phyloP scores from a whole-genome alignment of 2,888 invertebrate genomes.

The Hofmannophila pseudospretella region DNA sequence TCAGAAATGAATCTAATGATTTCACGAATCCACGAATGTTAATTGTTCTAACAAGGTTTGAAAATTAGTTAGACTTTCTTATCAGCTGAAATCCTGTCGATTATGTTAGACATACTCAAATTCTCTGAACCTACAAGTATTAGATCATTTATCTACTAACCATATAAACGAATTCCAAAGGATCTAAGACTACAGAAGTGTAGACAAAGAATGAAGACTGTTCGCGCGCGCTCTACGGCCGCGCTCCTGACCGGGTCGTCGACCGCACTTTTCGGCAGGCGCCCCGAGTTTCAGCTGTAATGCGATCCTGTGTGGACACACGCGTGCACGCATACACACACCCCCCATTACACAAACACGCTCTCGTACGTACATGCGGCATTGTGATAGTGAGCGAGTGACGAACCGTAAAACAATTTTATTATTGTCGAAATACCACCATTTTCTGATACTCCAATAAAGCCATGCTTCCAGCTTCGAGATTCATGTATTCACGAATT shows the following conservation, averaged over 20 bases:
- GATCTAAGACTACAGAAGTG: too few species aligned
- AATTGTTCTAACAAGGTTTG: too few species aligned
- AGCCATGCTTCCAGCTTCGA: not conserved
- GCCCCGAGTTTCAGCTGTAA: conserved; percentile 75
- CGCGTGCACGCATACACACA: conserved; percentile 19
- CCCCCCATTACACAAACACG: conserved; percentile 13
- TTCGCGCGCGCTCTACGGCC: conserved; percentile 46
- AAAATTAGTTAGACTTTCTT: too few species aligned
- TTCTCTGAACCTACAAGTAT: too few species aligned
- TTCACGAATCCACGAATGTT: too few species aligned
- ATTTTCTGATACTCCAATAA: conserved; percentile 23
- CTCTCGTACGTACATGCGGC: too few species aligned
- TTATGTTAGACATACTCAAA: too few species aligned
- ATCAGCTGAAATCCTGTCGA: too few species aligned
- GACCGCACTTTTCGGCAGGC: conserved; percentile 76
- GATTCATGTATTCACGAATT: not conserved
- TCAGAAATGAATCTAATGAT: too few species aligned
- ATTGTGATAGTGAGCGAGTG: conserved; percentile 16
- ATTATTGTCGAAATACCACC: conserved; percentile 37
- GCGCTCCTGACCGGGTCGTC: conserved; percentile 67
- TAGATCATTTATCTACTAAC: too few species aligned
- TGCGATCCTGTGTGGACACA: conserved; percentile 53
- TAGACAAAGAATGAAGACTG: conserved; percentile 43
- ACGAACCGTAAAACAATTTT: conserved; percentile 43
- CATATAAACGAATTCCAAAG: too few species aligned